Base-by-base conservation (phyloP, 2,113 vertebrate species). In the Siniperca chuatsi region DNA sequence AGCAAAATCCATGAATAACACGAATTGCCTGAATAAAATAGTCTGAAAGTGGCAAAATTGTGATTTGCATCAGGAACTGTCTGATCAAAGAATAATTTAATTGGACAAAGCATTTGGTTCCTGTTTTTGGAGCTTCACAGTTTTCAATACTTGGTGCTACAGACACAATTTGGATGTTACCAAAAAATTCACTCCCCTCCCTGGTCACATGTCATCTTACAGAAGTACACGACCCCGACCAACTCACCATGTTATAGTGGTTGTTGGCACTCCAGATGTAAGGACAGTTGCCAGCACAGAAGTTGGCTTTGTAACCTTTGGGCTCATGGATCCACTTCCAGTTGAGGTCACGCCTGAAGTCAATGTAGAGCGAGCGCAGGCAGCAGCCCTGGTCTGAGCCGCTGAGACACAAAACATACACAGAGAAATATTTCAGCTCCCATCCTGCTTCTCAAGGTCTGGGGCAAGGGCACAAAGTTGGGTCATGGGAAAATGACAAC, bases 261-360 rank as follows among this genome's bases (percentile, higher is more conserved):
- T 94, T 96, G 94, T 97, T 96, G 72, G 95, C 95, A 2, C 96
- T 96, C 96, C 96, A 96, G 83, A 97, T 91, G 90, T 97, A 97
- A 3, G 95, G 96, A 82, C 96, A 97, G 89, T 91, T 96, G 33
- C 96, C 96, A 4, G 96, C 95, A 72, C 96, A 97, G 90, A 96
- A 96, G 90, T 97, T 97, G 55, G 96, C 96, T 85, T 94, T 95
- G 93, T 97, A 97, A 54, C 96, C 96, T 91, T 96, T 96, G 37
- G 96, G 96, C 82, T 97, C 96, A 21, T 96, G 96, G 88, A 97
- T 97, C 96, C 96, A 97, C 85, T 96, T 96, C 96, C 96, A 97
- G 88, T 96, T 96, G 80, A 97, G 93, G 92, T 97, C 96, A n/a
- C 95, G 94, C 44, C 96, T 94, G 93, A 97, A 97, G 86, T 97